Evolutionary conservation across 2,888 invertebrate genomes (phyloP), one percentile per base, ranked within the genome.

Genomic region (Diplolepis rosae): DNA sequence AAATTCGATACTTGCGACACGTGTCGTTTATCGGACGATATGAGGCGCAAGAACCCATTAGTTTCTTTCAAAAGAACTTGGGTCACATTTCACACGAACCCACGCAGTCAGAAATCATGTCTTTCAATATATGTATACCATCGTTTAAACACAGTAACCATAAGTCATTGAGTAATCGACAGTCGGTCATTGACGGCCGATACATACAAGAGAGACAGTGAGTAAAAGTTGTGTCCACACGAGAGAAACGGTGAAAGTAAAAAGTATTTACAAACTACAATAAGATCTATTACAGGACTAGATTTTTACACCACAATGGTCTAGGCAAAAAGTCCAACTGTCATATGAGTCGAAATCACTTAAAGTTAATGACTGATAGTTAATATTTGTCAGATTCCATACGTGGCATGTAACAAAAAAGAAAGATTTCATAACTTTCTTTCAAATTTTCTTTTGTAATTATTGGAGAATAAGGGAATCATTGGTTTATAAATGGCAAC

Each of bases 121-220:
- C 75, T 76, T 74, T 81, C 80, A 81, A 80, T 76, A 54, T 28
- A 18, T 61, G 48, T 73, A 74, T 68, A 76, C 73, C 74, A 45
- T 70, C 71, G 71, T 75, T 80, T 72, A 76, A 75, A 73, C 68
- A 61, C 76, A n/a, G 69, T 65, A 71, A 76, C 79, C 69, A 74
- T 78, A 75, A 73, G 75, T 79, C 81, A 78, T 79, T 73, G 79
- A 75, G 80, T 77, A 81, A 81, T 81, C 80, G 81, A 72, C 77
- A 72, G 69, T 6, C 75, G 73, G 79, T 77, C 80, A 81, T 81
- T 79, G 81, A 71, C 77, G 71, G 68, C 11, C 32, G 42, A 67
- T 52, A n/a, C 39, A 3, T 39, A 27, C 39, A 32, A n/a, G 24
- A 61, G 24, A 61, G 35, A 35, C 35, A 13, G 18, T 22, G 35